Evolutionary conservation across 1,140 invertebrate genomes (phyloP).

Genomic region (Lamellibrachia luymesi): DNA sequence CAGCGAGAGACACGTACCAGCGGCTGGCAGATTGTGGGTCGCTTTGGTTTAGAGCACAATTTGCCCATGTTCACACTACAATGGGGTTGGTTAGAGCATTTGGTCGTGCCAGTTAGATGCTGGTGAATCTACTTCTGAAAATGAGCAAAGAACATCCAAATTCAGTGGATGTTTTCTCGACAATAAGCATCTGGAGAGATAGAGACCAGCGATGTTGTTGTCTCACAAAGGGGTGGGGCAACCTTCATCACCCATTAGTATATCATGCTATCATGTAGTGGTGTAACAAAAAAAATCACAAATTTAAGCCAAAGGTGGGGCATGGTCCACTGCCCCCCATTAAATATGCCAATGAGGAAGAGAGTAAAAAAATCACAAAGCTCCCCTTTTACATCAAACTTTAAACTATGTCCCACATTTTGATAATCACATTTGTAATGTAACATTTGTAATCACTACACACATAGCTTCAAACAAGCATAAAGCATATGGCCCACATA

Average conservation of each 20-base stretch:
- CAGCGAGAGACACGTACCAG: neutral
- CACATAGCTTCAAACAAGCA: neutral
- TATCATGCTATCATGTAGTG: too few species aligned
- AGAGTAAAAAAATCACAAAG: too few species aligned
- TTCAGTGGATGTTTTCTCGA: neutral
- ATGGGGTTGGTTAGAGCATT: neutral
- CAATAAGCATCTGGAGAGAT: neutral
- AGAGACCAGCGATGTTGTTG: too few species aligned
- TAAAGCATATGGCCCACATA: neutral
- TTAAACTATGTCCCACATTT: neutral
- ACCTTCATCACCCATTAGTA: too few species aligned
- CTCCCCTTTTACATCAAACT: neutral
- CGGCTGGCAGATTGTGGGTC: neutral
- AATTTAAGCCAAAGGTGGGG: too few species aligned
- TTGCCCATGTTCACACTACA: neutral
- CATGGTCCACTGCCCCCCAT: too few species aligned
- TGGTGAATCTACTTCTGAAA: neutral
- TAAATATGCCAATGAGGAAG: too few species aligned
- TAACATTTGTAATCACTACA: neutral
- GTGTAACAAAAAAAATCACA: too few species aligned
- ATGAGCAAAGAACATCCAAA: neutral
- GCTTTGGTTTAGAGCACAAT: neutral
- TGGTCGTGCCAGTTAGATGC: neutral
- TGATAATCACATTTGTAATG: neutral
- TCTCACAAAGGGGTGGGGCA: too few species aligned